Evolutionary conservation across 2,797 vertebrate species (phyloP).

Genomic region (Heterohyrax brucei): DNA sequence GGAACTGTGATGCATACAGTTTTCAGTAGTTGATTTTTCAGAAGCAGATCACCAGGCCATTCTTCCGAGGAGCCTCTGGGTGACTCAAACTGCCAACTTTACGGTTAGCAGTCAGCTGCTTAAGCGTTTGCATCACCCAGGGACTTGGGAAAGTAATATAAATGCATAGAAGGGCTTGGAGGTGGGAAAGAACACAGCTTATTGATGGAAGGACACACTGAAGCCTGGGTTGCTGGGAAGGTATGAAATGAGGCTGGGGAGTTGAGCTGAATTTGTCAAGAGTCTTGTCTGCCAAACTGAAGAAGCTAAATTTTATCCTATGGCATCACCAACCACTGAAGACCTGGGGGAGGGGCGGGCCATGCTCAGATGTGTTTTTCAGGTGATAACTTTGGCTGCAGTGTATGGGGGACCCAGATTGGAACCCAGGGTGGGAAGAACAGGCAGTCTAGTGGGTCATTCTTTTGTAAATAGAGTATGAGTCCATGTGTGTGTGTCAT

Average conservation of each 20-base stretch:
- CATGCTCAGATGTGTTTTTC: slow-evolving; percentile 13
- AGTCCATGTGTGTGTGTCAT: no score
- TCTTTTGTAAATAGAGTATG: background rate
- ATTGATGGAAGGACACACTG: background rate
- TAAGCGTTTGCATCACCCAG: no score
- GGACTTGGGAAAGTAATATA: no score
- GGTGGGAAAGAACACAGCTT: background rate
- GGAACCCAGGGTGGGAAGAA: background rate
- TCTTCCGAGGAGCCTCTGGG: no score
- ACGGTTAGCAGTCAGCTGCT: no score
- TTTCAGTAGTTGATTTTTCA: no score
- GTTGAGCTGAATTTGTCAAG: background rate
- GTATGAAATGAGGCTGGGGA: background rate
- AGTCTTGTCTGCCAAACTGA: no score
- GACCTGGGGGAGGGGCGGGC: background rate
- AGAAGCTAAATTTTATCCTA: background rate
- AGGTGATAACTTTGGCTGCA: background rate
- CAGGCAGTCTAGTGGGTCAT: background rate
- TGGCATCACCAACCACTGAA: background rate
- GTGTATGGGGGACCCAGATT: background rate
- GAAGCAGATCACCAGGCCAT: no score
- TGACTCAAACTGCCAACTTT: no score
- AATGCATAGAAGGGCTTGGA: background rate
- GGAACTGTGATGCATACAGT: no score
- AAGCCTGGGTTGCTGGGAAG: background rate